These are phyloP conservation scores for Cephus pulcher DNA, from an alignment of 2,888 invertebrate genomes.

Conservation along the genomic window DNA sequence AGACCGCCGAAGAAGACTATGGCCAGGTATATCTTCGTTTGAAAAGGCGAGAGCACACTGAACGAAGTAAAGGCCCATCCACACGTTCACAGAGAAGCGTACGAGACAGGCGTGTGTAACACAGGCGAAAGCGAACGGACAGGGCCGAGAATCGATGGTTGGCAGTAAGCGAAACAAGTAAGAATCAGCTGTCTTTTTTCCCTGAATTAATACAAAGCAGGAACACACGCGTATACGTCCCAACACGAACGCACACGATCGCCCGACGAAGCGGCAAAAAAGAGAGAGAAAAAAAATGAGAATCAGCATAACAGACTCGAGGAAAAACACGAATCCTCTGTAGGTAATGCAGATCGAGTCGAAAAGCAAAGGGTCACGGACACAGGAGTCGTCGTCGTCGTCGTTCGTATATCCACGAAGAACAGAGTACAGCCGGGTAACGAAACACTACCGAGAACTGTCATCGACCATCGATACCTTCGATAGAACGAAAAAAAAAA, in stretches of 20 bases:
- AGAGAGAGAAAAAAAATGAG: slow-evolving; percentile 29
- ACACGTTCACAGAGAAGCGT: not conserved
- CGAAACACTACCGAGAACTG: not conserved
- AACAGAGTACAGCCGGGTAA: not conserved
- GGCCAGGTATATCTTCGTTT: not conserved
- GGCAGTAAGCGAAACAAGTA: not conserved
- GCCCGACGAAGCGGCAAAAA: not conserved
- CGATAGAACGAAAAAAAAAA: not conserved
- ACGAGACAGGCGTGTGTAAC: not conserved
- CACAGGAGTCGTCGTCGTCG: not conserved
- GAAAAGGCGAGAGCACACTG: not conserved
- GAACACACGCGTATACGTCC: not conserved
- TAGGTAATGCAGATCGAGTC: not conserved
- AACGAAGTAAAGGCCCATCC: not conserved
- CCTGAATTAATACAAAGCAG: not conserved
- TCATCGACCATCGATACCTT: not conserved
- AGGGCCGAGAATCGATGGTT: not conserved
- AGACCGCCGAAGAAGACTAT: not conserved
- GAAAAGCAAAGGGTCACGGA: not conserved
- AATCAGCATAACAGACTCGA: slow-evolving; percentile 25
- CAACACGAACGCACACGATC: not conserved
- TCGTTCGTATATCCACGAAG: not conserved
- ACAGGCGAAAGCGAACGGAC: slow-evolving; percentile 7
- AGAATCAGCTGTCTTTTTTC: not conserved
- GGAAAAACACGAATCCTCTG: not conserved